A percentile compares a stretch with the other conserved stretches of the same genome.
These are phyloP conservation scores for Apaloderma vittatum DNA, from an alignment of 2,113 vertebrate species.

Conservation along the genomic window DNA sequence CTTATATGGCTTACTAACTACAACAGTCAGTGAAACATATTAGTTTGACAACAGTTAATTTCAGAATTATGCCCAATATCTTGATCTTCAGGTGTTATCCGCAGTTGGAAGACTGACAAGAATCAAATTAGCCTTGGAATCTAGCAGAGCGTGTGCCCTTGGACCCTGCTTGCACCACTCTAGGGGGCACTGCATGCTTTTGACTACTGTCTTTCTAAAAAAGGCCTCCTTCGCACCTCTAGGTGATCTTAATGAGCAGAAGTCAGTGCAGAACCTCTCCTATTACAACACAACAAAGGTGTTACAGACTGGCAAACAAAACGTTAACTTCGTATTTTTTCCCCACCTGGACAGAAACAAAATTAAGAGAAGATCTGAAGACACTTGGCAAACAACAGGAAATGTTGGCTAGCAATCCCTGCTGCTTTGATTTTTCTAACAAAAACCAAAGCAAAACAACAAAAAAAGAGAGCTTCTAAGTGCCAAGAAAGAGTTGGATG, in stretches of 20 bases:
- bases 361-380: background rate
- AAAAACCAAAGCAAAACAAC: background rate
- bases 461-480: background rate
- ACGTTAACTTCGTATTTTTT: background rate
- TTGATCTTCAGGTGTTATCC: background rate
- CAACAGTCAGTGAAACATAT: background rate
- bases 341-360: background rate
- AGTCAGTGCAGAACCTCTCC: background rate
- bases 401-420: background rate
- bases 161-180: rapidly evolving
- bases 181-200: background rate
- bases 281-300: background rate
- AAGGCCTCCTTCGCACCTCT: background rate
- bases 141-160: background rate
- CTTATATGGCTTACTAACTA: background rate
- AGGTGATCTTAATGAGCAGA: background rate
- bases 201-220: background rate
- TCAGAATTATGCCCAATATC: background rate
- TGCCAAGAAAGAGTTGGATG: background rate
- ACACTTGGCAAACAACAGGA: background rate
- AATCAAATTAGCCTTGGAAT: background rate
- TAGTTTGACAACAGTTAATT: background rate
- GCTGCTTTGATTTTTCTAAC: background rate
- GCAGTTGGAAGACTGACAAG: background rate
- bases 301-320: background rate